These are phyloP conservation scores for Cosmia trapezina DNA, from an alignment of 2,888 invertebrate species.

Conservation along the genomic window DNA sequence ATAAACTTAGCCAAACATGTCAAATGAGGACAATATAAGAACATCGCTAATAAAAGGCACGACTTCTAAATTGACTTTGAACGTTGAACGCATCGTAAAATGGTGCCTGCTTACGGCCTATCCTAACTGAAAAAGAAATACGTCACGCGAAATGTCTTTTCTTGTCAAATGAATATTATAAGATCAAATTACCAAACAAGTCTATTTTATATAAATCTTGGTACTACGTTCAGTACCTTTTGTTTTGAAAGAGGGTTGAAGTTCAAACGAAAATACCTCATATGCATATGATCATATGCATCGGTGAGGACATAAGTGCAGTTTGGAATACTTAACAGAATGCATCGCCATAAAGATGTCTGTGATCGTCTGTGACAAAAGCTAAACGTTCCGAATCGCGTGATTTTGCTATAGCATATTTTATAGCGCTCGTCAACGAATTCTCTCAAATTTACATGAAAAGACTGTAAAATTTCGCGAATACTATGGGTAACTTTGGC, in stretches of 20 bases:
- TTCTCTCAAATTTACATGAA: conserved; percentile 77
- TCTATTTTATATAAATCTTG: neutral
- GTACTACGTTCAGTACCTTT: neutral
- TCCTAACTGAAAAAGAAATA: conserved; percentile 61
- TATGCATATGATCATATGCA: neutral
- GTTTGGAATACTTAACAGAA: conserved; percentile 24
- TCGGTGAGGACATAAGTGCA: conserved; percentile 11
- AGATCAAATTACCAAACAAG: neutral
- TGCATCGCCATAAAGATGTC: conserved; percentile 45
- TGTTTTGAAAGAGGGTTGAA: neutral
- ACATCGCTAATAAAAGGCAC: conserved; percentile 40
- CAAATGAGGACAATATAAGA: conserved; percentile 23
- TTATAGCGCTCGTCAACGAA: conserved; percentile 68
- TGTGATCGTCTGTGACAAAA: conserved; percentile 48
- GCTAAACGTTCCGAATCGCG: conserved; percentile 75
- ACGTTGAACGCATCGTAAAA: conserved; percentile 65
- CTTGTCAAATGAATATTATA: neutral
- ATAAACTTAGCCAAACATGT: neutral
- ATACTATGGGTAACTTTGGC: conserved; percentile 66
- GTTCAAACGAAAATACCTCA: neutral
- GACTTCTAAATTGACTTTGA: conserved; percentile 63
- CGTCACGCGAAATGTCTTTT: conserved; percentile 59
- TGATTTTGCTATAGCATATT: conserved; percentile 67
- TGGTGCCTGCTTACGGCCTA: conserved; percentile 62
- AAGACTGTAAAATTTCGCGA: conserved; percentile 75